These are phyloP conservation scores for Plebejus argus DNA, from an alignment of 2,888 invertebrate species.

Conservation along the genomic window DNA sequence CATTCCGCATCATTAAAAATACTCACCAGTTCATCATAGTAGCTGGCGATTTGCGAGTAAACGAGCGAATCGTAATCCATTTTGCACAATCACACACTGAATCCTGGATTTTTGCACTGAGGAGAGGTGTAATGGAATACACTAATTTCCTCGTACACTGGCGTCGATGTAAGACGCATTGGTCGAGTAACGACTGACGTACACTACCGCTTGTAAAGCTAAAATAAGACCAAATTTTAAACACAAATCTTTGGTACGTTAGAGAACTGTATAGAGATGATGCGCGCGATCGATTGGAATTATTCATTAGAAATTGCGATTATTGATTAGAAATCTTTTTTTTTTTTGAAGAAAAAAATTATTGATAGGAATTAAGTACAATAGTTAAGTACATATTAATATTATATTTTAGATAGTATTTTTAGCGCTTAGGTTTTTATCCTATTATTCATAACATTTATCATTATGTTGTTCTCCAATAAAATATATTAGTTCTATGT, in stretches of 20 bases:
- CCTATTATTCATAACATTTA: too few relatives aligned
- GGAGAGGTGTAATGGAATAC: constrained; percentile 43
- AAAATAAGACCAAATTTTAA: constrained; percentile 82
- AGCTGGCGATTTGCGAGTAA: constrained; percentile 83
- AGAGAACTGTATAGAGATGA: constrained; percentile 60
- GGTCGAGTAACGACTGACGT: constrained; percentile 74
- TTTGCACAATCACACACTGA: constrained; percentile 43
- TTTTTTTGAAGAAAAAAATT: too few relatives aligned
- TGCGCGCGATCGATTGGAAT: constrained; percentile 37
- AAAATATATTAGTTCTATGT: too few relatives aligned
- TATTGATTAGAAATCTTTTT: not conserved
- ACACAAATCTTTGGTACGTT: constrained; percentile 77
- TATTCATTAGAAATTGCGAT: not conserved
- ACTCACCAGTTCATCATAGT: constrained; percentile 83
- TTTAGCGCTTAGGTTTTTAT: too few relatives aligned
- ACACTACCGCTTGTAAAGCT: constrained; percentile 78
- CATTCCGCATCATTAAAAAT: constrained; percentile 23
- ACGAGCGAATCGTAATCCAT: constrained; percentile 86
- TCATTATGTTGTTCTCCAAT: too few relatives aligned
- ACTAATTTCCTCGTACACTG: constrained; percentile 49
- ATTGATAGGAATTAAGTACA: too few relatives aligned
- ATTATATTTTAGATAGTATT: too few relatives aligned
- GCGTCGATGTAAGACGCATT: constrained; percentile 78
- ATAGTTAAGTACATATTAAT: too few relatives aligned
- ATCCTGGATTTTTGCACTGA: constrained; percentile 37